Evolutionary conservation across 2,797 vertebrate species (phyloP), one percentile per base, ranked within the genome.

Genomic region (Glossophaga mutica): DNA sequence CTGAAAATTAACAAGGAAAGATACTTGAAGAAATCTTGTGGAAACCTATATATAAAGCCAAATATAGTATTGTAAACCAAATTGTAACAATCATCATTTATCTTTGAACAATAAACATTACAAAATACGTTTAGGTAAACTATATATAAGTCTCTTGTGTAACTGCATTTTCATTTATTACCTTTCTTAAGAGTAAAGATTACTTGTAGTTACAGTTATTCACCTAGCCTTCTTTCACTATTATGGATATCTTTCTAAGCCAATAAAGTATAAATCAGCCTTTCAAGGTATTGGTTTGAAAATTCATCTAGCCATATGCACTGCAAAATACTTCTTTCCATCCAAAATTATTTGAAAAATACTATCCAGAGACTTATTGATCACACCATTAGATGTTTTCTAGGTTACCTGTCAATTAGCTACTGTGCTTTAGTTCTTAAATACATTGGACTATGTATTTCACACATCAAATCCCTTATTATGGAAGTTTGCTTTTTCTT

Each of bases 321-420:
- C 29, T 82, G 18, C 5, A 83, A 95, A 82, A 39, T 89, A 5
- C 21, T 74, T 82, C 39, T 92, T 86, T 85, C 62, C 50, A 94
- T 82, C 22, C 44, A 29, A 74, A 83, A 92, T 87, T 83, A 90
- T 87, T 84, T 92, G 52, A 44, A 92, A 95, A 83, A 59, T 74
- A 87, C 37, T 92, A 76, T 82, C 16, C 39, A 16, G 22, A 95
- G 21, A 55, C 74, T 46, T 83, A 73, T 9, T 50, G 37, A n/a
- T 52, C 24, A 52, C 11, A 34, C 32, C 62, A 67, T 68, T 84
- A 90, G 29, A 39, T 19, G 68, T 34, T 89, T 94, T 91, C 44
- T 78, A 70, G 1, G 24, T 52, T 57, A 37, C 67, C 46, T 81
- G 6, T 91, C 34, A 91, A 81, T 86, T 71, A 90, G 57, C 24